Evolutionary conservation across 2,797 vertebrate genomes (phyloP).

Genomic region (Glyptemys insculpta): DNA sequence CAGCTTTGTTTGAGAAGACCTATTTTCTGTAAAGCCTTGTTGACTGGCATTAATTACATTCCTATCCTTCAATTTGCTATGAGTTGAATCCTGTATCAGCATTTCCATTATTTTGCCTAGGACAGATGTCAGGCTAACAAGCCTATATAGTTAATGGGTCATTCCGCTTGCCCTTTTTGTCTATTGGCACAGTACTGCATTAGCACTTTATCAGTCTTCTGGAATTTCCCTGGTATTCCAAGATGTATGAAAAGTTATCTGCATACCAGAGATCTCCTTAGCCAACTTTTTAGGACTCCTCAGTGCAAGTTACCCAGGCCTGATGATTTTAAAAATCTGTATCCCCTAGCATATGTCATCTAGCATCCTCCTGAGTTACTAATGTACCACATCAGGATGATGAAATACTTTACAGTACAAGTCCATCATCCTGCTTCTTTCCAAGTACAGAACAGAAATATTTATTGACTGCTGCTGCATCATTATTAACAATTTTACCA

Average conservation of each 20-base stretch:
- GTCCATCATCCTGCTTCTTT: not conserved
- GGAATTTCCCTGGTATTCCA: not conserved
- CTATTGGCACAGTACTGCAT: not conserved
- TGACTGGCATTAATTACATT: slow-evolving; percentile 71
- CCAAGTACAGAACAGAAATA: not conserved
- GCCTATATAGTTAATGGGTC: not conserved
- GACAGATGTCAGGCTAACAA: slow-evolving; percentile 48
- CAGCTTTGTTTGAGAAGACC: slow-evolving; percentile 72
- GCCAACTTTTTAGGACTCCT: not conserved
- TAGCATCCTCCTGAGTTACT: not conserved
- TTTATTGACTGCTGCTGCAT: not conserved
- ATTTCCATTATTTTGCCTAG: slow-evolving; percentile 59
- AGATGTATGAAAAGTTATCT: not conserved
- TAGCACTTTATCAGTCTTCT: not conserved
- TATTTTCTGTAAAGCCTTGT: slow-evolving; percentile 57
- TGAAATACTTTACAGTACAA: not conserved
- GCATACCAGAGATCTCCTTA: not conserved
- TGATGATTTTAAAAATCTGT: not conserved
- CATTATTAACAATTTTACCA: not conserved
- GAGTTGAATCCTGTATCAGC: slow-evolving; percentile 63
- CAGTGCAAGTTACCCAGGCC: not conserved
- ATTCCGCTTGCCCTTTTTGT: not conserved
- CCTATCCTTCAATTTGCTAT: slow-evolving; percentile 70
- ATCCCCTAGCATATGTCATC: not conserved
- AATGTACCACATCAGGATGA: too few species aligned